Base-by-base conservation (phyloP, 2,888 invertebrate genomes). In the Melanophora roralis region DNA sequence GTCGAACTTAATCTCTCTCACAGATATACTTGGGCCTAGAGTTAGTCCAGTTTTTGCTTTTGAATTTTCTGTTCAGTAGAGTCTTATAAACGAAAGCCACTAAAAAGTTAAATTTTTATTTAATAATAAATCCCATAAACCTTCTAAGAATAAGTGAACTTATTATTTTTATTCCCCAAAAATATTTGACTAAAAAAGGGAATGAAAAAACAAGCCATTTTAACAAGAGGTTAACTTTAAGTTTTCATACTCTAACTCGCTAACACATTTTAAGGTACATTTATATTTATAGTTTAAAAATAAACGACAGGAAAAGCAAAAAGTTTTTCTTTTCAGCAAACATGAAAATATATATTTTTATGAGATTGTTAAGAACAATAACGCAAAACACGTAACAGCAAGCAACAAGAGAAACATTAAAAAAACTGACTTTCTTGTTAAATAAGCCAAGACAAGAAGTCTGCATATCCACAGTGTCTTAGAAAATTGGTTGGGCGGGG, bases 311-410 rank as follows among this genome's bases (percentile, higher is more conserved):
- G 51, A 73, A 78, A 49, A 62, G 47, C 38, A 8, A 40, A 62
- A 77, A 71, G 59, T 77, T 71, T 76, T 51, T 3, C 27, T 8
- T 55, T 21, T n/a, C n/a, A n/a, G n/a, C n/a, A n/a, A n/a, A n/a
- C 27, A 23, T 21, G 27, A 21, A 36, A 21, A 27, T 5, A 53
- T 43, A 65, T 16, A 65, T 27, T 65, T 59, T 77, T 16, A 57
- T 40, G 4, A 27, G 43, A 49, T 43, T 49, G 57, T 62, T 43
- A 45, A n/a, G 8, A 53, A 47, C 27, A 67, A 53, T 67, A 60
- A 53, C 64, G 49, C 59, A 36, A 43, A 67, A 60, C 77, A 71
- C 49, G 53, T 62, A 59, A 21, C 36, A 59, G n/a, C 11, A 57
- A 14, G 16, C 21, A 53, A n/a, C n/a, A n/a, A 27, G 12, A 21